Percentiles rank a stretch among this genome's conserved stretches.
phyloP scores from a whole-genome alignment of 2,888 invertebrate species.

The Nephrotoma guestfalica region DNA sequence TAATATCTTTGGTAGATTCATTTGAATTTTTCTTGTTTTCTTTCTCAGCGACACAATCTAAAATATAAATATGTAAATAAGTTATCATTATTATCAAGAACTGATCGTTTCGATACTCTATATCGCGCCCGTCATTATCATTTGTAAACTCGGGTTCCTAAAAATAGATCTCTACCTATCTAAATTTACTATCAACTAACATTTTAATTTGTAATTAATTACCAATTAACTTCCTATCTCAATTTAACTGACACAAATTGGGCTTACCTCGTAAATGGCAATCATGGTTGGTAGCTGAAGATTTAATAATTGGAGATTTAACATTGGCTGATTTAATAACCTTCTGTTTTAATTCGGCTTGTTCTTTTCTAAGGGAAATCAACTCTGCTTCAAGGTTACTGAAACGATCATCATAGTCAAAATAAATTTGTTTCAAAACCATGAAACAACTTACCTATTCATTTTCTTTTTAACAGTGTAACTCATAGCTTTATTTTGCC shows the following conservation, averaged over 20 bases:
- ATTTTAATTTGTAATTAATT: not conserved
- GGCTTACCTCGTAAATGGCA: conserved; percentile 14
- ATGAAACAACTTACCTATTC: conserved; percentile 6
- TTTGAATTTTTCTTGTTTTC: conserved; percentile 14
- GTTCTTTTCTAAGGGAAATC: not conserved
- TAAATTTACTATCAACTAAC: too few relatives aligned
- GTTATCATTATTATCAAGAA: too few relatives aligned
- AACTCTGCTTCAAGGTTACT: not conserved
- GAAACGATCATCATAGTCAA: not conserved
- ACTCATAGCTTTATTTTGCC: conserved; percentile 9
- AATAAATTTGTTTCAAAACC: not conserved
- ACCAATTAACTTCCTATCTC: not conserved
- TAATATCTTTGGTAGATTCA: conserved; percentile 28
- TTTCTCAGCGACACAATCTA: not conserved
- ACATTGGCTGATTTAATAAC: not conserved
- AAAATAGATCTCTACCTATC: too few relatives aligned
- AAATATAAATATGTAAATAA: not conserved
- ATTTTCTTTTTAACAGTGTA: conserved; percentile 11
- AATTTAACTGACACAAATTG: not conserved
- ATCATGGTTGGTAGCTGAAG: not conserved
- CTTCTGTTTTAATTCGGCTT: not conserved
- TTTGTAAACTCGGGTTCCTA: too few relatives aligned
- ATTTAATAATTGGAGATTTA: not conserved
- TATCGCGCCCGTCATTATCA: too few relatives aligned
- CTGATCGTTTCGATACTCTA: too few relatives aligned